Conservation (phyloP, 1,140 invertebrate species). For the Agrilus planipennis region DNA sequence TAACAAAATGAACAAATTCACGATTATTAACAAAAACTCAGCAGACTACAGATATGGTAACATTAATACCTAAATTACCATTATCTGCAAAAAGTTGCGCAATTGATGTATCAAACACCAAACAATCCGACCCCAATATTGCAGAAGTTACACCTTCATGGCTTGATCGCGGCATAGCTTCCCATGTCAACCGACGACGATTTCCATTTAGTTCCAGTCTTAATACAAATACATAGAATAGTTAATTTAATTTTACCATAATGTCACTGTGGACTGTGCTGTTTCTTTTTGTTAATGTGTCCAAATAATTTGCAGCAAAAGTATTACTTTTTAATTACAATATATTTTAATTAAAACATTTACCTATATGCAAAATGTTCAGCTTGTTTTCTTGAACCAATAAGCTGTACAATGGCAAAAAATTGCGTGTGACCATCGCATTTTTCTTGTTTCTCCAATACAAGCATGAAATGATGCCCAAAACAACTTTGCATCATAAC, state of each 20-base stretch:
- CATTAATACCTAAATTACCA: conserved; percentile 98
- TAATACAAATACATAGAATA: conserved; percentile 5
- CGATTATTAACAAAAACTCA: no score
- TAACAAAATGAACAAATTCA: no score
- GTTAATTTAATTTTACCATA: no score
- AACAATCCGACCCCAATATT: conserved; percentile 96
- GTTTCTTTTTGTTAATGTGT: no score
- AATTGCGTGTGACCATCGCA: conserved; percentile 97
- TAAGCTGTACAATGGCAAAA: conserved; percentile 98
- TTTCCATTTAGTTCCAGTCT: conserved; percentile 93
- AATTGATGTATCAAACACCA: conserved; percentile 94
- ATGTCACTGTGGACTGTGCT: no score
- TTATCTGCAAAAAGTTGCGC: conserved; percentile 98
- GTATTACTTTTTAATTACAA: no score
- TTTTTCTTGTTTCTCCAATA: conserved; percentile 98
- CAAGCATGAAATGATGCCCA: conserved; percentile 97
- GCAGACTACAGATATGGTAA: conserved; percentile 89
- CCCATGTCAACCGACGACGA: conserved; percentile 89
- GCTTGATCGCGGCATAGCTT: conserved; percentile 96
- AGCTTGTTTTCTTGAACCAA: conserved; percentile 96
- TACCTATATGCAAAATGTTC: conserved; percentile 97
- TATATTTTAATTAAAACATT: conserved; percentile 5
- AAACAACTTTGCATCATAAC: conserved; percentile 99
- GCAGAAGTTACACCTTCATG: conserved; percentile 97
- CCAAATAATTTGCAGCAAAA: no score